Evolutionary conservation across 1,140 invertebrate genomes (phyloP), one percentile per base, ranked within the genome.

Genomic region (Conus ventricosus): DNA sequence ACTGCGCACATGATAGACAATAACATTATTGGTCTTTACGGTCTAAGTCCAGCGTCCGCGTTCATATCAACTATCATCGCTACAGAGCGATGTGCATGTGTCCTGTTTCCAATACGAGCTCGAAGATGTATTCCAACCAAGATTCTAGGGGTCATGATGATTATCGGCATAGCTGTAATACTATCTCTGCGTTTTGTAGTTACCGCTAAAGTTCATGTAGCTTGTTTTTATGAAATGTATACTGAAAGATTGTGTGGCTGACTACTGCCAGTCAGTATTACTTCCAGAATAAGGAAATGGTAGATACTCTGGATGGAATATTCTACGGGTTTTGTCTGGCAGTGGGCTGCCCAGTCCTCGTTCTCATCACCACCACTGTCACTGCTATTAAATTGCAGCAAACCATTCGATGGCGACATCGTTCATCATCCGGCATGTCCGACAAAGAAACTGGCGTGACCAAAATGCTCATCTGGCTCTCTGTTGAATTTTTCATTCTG

Each of bases 291-390:
- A 84, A 84, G 57, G 55, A 57, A 3, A 84, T 84, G 82, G 53
- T 84, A 4, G n/a, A 84, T 10, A 27, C 57, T 54, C 27, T 84
- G 57, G 82, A 84, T n/a, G 82, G 82, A 55, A n/a, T 84, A 23
- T 84, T 84, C n/a, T 84, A 84, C 82, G 82, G 82, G 11, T 84
- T 84, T 84, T 13, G 27, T n/a, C 54, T 84, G n/a, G 15, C 82
- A 84, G 27, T 84, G n/a, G 82, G 53, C n/a, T 84, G 82, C 15
- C 82, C 82, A 55, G 10, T 57, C 11, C 13, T 84, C n/a, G 82
- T 84, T 1, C 82, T 84, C 27, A 57, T 57, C 1, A 60, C 82
- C 23, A 84, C 82, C 27, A 3, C 57, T 10, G 23, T 84, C 8
- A 84, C 55, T 8, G 27, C 82, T 57, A 8, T 57, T 13, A 84